Percentiles rank a stretch among this genome's conserved stretches.
phyloP scores from a whole-genome alignment of 2,113 vertebrate species.

The Sphyrna mokarran region DNA sequence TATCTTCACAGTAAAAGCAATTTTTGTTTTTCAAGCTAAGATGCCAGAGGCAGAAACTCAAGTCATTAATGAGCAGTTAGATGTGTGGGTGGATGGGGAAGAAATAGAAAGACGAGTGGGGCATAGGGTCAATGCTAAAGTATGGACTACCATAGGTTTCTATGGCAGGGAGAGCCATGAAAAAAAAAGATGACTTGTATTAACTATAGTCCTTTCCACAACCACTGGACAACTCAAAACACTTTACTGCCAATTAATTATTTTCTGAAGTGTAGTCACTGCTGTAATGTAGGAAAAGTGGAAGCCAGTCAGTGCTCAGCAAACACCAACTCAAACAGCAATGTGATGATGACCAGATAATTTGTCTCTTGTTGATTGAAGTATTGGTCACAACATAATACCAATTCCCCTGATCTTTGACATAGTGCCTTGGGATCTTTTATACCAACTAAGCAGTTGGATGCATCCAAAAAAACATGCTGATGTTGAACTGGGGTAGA shows the following conservation, averaged over 20 bases:
- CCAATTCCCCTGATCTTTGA: neutral
- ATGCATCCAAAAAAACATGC: too few relatives aligned
- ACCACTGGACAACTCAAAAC: neutral
- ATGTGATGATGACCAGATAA: neutral
- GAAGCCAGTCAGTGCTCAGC: neutral
- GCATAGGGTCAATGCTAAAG: neutral
- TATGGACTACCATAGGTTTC: neutral
- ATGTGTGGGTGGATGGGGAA: neutral
- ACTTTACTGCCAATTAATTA: neutral
- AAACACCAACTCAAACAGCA: neutral
- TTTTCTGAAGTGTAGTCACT: neutral
- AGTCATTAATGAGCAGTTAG: neutral
- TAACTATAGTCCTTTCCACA: neutral
- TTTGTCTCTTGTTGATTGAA: neutral
- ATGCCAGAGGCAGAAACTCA: neutral
- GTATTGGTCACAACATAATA: neutral
- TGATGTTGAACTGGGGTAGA: too few relatives aligned
- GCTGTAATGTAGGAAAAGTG: neutral
- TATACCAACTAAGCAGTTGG: too few relatives aligned
- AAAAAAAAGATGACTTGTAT: neutral
- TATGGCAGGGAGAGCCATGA: too few relatives aligned
- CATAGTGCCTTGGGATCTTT: neutral
- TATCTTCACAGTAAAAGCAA: neutral
- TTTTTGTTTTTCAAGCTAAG: neutral
- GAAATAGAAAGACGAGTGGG: too few relatives aligned